Evolutionary conservation across 2,113 vertebrate genomes (phyloP).

Genomic region (Atrichornis clamosus): DNA sequence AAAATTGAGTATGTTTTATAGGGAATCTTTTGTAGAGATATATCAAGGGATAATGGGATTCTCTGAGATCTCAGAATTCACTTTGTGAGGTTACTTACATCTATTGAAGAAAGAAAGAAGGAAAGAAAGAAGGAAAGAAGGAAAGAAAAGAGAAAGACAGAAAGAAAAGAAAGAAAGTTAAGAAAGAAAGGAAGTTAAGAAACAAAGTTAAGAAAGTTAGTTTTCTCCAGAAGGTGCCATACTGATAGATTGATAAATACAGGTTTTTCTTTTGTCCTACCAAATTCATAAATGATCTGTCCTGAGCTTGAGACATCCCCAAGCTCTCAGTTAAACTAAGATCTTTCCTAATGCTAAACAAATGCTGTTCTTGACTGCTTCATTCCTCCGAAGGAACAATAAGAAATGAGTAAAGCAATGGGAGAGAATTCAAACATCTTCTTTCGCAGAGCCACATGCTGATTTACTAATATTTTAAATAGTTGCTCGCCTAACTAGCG

Average conservation of each 20-base stretch:
- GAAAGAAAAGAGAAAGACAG: no score
- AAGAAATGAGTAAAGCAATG: background rate
- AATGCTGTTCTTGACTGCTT: background rate
- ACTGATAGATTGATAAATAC: background rate
- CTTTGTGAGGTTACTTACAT: background rate
- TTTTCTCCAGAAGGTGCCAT: background rate
- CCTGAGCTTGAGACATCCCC: background rate
- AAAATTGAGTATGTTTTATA: background rate
- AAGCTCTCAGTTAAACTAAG: background rate
- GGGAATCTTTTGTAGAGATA: background rate
- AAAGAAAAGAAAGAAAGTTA: no score
- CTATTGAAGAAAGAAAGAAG: accelerated
- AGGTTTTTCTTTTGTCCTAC: background rate
- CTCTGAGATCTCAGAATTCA: background rate
- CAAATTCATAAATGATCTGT: background rate
- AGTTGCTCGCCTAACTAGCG: background rate
- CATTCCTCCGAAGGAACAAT: background rate
- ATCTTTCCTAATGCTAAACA: background rate
- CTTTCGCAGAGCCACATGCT: background rate
- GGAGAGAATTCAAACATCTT: background rate
- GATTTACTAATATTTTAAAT: background rate
- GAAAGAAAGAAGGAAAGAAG: no score
- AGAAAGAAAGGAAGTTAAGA: no score
- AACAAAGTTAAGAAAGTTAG: no score
- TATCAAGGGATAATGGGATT: background rate